Percentiles rank a stretch among this genome's conserved stretches.
Conservation (phyloP, 2,888 invertebrate genomes). For the Athripsodes cinereus region DNA sequence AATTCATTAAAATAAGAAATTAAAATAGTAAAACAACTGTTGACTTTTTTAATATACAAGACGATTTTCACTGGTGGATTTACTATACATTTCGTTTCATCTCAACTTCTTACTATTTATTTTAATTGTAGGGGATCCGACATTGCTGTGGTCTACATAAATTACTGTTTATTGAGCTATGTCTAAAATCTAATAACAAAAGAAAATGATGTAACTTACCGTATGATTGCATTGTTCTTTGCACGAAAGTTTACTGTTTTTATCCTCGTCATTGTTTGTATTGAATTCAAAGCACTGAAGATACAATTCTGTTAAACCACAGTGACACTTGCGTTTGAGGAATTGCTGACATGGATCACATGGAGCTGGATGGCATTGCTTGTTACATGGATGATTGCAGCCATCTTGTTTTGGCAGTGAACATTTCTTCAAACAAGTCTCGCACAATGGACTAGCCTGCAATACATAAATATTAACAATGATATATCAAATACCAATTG, state of each 20-base stretch:
- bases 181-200: too few species aligned
- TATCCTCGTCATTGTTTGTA: constrained; percentile 40
- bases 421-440: constrained; percentile 56
- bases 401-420: constrained; percentile 58
- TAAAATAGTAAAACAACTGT: too few species aligned
- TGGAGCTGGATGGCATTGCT: constrained; percentile 63
- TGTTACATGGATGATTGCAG: constrained; percentile 69
- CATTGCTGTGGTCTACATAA: too few species aligned
- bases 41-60: too few species aligned
- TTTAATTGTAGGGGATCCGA: too few species aligned
- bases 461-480: neutral
- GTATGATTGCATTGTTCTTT: constrained; percentile 82
- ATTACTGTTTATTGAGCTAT: too few species aligned
- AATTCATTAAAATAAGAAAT: too few species aligned
- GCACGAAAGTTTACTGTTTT: constrained; percentile 49
- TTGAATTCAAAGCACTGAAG: constrained; percentile 67
- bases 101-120: too few species aligned
- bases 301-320: constrained; percentile 69
- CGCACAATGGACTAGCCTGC: constrained; percentile 37
- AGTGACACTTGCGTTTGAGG: constrained; percentile 72
- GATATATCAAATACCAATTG: too few species aligned
- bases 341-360: constrained; percentile 72
- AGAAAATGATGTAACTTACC: too few species aligned
- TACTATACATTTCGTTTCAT: too few species aligned
- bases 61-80: too few species aligned